Base-by-base conservation (phyloP, 2,888 invertebrate genomes). In the Chironomus riparius region DNA sequence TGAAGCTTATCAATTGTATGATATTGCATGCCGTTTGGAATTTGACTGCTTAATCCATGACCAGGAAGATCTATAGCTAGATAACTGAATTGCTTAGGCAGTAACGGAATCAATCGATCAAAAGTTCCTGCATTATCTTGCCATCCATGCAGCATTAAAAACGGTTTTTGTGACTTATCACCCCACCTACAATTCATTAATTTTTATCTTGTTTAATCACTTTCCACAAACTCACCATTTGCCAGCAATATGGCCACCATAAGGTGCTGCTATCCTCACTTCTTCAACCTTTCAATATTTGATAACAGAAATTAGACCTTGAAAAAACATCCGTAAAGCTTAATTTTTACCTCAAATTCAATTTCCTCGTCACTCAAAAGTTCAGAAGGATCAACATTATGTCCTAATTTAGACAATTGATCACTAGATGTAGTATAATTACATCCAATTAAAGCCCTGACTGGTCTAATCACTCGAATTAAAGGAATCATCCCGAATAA, bases 51-150 rank as follows among this genome's bases (percentile, higher is more conserved):
- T 3, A 87, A 80, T 0, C 92, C 92, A 82, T 92, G 91, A 0
- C 92, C 91, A 13, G 91, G 91, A 13, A 89, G 84, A 82, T 91
- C 91, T 7, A 91, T 82, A 0, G 91, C 88, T 4, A 92, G 81
- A 77, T 87, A 85, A 2, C 87, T 85, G 4, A 85, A 79, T 71
- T 86, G 81, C 47, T 84, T 81, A 18, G 85, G 83, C 21, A 93
- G 81, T 75, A 88, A 81, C 0, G 91, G 90, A 18, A 88, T 87
- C 50, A 93, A 80, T 0, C 87, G 86, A 82, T 92, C 91, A 85
- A 88, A 93, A 0, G 90, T 87, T 18, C 90, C 90, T 4, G 91
- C 90, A 81, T 92, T 93, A 81, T 93, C 93, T 82, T 89, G 90
- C 91, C 92, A 92, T 0, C 93, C 93, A 81, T 93, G 93, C 0